Base-by-base conservation (phyloP, 1,140 invertebrate genomes). In the Pachyrhynchus sulphureomaculatus region DNA sequence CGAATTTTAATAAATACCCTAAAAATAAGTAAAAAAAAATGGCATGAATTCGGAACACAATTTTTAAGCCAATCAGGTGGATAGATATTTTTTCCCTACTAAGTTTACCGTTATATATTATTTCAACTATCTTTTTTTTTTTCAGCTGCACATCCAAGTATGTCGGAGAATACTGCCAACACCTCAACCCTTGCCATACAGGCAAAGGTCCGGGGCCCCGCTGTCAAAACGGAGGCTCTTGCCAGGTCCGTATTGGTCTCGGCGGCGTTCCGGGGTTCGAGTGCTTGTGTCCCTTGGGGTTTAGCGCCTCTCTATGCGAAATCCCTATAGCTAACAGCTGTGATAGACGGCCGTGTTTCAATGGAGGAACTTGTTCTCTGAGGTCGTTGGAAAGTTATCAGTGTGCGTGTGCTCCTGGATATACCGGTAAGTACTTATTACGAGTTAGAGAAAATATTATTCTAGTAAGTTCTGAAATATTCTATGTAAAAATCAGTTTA, bases 131-230 rank as follows among this genome's bases (percentile, higher is more conserved):
- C 71, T 68, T 74, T 69, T 69, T 78, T 79, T 78, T 78, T 78
- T 91, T 84, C 88, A 97, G 95, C 72, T 98, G 95, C 77, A 91
- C 92, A 54, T 85, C 90, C 15, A 85, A 88, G 74, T 95, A 88
- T 79, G 91, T 95, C 36, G 95, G 95, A 64, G 92, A 96, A 75
- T 96, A 93, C 79, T 98, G 95, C 74, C 90, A 97, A 73, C 86
- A 94, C 75, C 80, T 86, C 59, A 96, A 97, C 79, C 95, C 95
- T 0, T 98, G 95, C 76, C 85, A 91, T 71, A 93, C 90, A 42
- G 91, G 88, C 4, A 65, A 56, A 42, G 84, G 85, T 0, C 81
- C 84, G 8, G 85, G 83, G 18, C 81, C 84, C 10, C 84, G 91
- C 37, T 95, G 91, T 78, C 92, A 95, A 77, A 98, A 98, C 76